Conservation (phyloP, 2,113 vertebrate genomes). For the Coryphaenoides rupestris region DNA sequence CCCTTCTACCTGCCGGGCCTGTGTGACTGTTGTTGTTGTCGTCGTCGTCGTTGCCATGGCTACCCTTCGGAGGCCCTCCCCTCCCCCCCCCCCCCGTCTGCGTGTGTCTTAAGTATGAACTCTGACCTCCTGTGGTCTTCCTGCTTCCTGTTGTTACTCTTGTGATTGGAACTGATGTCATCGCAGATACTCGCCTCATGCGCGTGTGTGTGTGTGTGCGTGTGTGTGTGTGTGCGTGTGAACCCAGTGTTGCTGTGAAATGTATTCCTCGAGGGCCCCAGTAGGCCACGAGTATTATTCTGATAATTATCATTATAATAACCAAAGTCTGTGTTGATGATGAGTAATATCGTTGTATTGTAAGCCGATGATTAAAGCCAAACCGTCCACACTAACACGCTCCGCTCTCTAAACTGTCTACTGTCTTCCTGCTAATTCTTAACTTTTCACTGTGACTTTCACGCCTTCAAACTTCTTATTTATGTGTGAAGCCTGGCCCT, state of each 20-base stretch:
- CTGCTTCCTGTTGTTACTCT: slow-evolving; percentile 44
- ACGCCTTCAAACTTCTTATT: too few relatives aligned
- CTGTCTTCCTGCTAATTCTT: slow-evolving; percentile 71
- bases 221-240: too few relatives aligned
- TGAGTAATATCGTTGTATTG: slow-evolving; percentile 58
- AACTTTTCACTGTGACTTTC: slow-evolving; percentile 13
- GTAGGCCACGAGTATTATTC: slow-evolving; percentile 38
- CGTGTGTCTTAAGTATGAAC: slow-evolving; percentile 50
- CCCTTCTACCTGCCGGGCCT: slow-evolving; percentile 56
- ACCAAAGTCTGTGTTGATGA: slow-evolving; percentile 38
- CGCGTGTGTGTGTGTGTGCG: slow-evolving; percentile 72
- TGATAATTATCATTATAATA: not conserved
- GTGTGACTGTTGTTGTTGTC: slow-evolving; percentile 20
- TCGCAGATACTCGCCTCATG: slow-evolving; percentile 62
- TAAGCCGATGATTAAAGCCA: slow-evolving; percentile 70
- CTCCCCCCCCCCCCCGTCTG: slow-evolving; percentile 26
- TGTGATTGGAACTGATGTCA: slow-evolving; percentile 57
- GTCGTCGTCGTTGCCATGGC: slow-evolving; percentile 49
- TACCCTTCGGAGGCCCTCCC: slow-evolving; percentile 34
- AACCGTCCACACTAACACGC: slow-evolving; percentile 52
- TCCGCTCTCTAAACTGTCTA: slow-evolving; percentile 36
- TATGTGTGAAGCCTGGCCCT: too few relatives aligned
- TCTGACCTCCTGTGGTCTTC: slow-evolving; percentile 58
- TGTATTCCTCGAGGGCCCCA: slow-evolving; percentile 66
- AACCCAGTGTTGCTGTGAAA: slow-evolving; percentile 63